Percentiles rank a stretch among this genome's conserved stretches.
Conservation (phyloP, 2,888 invertebrate species). For the Hemicrepidius hirtus region DNA sequence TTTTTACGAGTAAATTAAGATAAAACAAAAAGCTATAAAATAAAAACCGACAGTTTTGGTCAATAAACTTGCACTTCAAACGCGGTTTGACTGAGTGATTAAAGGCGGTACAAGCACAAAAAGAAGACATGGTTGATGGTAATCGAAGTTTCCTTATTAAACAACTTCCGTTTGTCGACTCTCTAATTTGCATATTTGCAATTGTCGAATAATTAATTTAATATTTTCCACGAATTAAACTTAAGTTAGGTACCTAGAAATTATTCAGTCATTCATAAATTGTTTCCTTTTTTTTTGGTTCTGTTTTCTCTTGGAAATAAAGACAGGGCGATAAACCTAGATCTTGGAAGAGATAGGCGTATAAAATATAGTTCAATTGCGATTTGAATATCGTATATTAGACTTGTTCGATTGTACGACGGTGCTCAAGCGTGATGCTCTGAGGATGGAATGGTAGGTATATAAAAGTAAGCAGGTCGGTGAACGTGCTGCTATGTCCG, state of each 20-base stretch:
- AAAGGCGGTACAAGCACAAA: neutral
- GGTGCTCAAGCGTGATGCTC: constrained; percentile 38
- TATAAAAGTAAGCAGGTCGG: constrained; percentile 51
- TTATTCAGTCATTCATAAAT: too few relatives aligned
- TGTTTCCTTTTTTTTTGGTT: too few relatives aligned
- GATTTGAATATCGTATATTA: constrained; percentile 34
- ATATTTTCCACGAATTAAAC: too few relatives aligned
- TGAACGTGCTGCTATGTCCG: constrained; percentile 56
- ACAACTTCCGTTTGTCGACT: too few relatives aligned
- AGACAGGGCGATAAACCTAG: constrained; percentile 60
- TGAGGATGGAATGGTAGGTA: constrained; percentile 4
- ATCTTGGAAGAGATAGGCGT: constrained; percentile 4
- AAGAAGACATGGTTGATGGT: too few relatives aligned
- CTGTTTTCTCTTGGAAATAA: too few relatives aligned
- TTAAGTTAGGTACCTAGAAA: too few relatives aligned
- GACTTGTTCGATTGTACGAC: constrained; percentile 37
- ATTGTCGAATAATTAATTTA: too few relatives aligned
- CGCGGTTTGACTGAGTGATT: neutral
- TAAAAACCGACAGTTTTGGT: neutral
- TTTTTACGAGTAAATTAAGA: too few relatives aligned
- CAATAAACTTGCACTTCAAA: neutral
- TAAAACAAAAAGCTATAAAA: neutral
- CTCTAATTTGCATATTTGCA: too few relatives aligned
- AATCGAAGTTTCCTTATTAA: neutral
- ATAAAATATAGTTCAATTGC: constrained; percentile 28